Percentiles rank a stretch among this genome's conserved stretches.
Conservation (phyloP, 64 coral and sea anemone genomes). For the Stichodactyla mertensii region DNA sequence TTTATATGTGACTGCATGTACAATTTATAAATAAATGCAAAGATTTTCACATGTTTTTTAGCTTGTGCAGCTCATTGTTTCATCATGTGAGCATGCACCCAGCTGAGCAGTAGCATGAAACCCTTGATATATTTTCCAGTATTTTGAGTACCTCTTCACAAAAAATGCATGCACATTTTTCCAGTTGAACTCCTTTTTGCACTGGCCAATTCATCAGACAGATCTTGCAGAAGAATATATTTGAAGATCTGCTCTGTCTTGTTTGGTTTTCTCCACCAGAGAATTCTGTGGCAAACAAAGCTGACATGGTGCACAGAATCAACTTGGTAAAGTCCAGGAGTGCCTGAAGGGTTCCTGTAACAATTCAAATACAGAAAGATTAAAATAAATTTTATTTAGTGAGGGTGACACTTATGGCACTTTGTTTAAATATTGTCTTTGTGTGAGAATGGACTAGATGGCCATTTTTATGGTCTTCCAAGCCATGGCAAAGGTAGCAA, state of each 20-base stretch:
- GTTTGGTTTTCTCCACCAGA: neutral
- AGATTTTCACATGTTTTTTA: no score
- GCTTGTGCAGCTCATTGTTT: no score
- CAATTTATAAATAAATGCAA: no score
- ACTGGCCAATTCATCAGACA: constrained; percentile 60
- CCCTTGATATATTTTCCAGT: no score
- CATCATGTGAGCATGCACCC: no score
- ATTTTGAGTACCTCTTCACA: constrained; percentile 62
- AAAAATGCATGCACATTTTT: constrained; percentile 64
- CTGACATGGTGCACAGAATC: neutral
- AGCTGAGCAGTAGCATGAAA: no score
- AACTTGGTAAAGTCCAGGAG: neutral
- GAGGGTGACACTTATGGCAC: no score
- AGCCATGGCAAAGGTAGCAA: no score
- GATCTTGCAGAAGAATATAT: constrained; percentile 69
- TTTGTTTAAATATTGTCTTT: no score
- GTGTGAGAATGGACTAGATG: no score
- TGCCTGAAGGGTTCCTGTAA: neutral
- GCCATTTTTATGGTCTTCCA: no score
- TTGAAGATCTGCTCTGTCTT: neutral
- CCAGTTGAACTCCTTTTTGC: constrained; percentile 58
- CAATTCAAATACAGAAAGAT: neutral
- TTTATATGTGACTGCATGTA: no score
- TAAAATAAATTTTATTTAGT: neutral
- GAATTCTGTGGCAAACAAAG: neutral